Percentiles rank a stretch among this genome's conserved stretches.
These are phyloP conservation scores for Bothrops jararaca DNA, from an alignment of 2,113 vertebrate species.

Conservation along the genomic window DNA sequence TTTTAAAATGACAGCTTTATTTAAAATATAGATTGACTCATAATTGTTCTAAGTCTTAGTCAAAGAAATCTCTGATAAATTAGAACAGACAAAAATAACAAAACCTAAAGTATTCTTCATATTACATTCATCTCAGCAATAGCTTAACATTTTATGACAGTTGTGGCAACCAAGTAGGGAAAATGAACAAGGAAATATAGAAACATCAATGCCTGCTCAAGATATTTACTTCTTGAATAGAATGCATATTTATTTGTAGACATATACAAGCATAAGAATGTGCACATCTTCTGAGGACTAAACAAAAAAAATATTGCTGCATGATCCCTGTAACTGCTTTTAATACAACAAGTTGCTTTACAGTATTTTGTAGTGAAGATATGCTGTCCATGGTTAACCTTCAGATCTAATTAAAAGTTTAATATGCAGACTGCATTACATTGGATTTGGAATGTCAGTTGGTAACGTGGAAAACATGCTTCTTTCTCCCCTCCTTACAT, in stretches of 20 bases:
- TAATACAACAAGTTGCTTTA: not conserved
- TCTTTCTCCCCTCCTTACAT: not conserved
- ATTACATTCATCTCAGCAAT: constrained; percentile 48
- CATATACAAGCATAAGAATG: not conserved
- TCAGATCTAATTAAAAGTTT: constrained; percentile 43
- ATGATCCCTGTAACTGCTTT: not conserved
- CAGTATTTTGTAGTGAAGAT: not conserved
- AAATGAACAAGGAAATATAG: constrained; percentile 36
- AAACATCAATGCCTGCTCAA: not conserved
- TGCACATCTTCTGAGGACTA: not conserved
- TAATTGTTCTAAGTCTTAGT: constrained; percentile 55
- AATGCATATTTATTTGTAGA: not conserved
- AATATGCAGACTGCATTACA: not conserved
- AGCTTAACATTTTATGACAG: constrained; percentile 29
- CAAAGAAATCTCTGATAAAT: constrained; percentile 62
- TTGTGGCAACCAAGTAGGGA: not conserved
- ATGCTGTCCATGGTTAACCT: constrained; percentile 11
- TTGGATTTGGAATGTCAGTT: not conserved
- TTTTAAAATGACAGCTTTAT: constrained; percentile 66
- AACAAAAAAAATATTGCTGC: not conserved
- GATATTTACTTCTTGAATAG: not conserved
- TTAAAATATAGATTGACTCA: constrained; percentile 62
- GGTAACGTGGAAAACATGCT: not conserved
- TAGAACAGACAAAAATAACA: constrained; percentile 45
- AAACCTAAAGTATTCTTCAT: constrained; percentile 43